A percentile compares a stretch with the other conserved stretches of the same genome.
Evolutionary conservation across 1,140 invertebrate species (phyloP).

Genomic region (Mylabris phalerata): DNA sequence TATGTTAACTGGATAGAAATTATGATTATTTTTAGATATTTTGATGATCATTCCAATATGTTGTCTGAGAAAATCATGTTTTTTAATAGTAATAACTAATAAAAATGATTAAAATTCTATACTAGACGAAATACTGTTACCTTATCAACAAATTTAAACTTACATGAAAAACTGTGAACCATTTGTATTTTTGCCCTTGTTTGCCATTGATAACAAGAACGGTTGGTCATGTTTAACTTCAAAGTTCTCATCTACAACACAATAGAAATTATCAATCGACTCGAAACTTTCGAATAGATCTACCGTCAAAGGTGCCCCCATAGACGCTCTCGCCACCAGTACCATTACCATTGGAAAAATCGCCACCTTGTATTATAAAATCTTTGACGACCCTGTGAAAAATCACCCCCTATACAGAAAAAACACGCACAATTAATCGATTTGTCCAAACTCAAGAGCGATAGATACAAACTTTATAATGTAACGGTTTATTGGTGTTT

Average conservation of each 20-base stretch:
- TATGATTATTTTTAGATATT: too few relatives aligned
- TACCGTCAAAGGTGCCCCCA: conserved; percentile 81
- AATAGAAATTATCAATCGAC: conserved; percentile 10
- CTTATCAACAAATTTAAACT: conserved; percentile 44
- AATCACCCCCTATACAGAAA: conserved; percentile 61
- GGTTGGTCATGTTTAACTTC: conserved; percentile 80
- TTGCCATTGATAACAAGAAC: conserved; percentile 92
- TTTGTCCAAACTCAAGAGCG: not conserved
- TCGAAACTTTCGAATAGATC: not conserved
- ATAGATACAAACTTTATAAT: conserved; percentile 54
- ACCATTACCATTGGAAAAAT: conserved; percentile 84
- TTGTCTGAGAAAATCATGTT: too few relatives aligned
- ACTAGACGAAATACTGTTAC: not conserved
- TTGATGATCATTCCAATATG: too few relatives aligned
- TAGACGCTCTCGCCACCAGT: conserved; percentile 89
- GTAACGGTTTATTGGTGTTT: conserved; percentile 62
- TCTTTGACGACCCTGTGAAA: conserved; percentile 91
- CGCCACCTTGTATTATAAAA: conserved; percentile 86
- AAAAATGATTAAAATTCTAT: not conserved
- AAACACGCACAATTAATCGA: not conserved
- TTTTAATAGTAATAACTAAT: not conserved
- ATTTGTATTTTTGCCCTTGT: conserved; percentile 93
- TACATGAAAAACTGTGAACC: conserved; percentile 98
- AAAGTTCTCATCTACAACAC: conserved; percentile 83
- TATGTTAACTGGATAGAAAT: too few relatives aligned